Evolutionary conservation across 1,140 invertebrate species (phyloP).

Genomic region (Druon quercuslanigerum): DNA sequence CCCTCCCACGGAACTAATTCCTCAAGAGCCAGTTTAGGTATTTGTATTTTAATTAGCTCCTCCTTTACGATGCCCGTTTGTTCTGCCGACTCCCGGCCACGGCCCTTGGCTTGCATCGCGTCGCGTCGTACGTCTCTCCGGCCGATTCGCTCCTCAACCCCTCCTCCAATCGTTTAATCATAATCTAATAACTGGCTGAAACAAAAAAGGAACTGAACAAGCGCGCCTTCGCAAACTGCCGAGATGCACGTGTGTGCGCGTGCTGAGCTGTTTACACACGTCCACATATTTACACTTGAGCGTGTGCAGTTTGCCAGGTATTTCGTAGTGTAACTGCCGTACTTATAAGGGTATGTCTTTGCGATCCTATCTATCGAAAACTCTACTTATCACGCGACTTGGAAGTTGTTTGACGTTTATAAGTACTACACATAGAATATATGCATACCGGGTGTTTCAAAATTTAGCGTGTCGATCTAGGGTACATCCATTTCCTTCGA

Average conservation of each 20-base stretch:
- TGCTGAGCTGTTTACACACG: constrained; percentile 42
- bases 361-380: constrained; percentile 63
- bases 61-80: constrained; percentile 67
- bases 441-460: not conserved
- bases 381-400: constrained; percentile 55
- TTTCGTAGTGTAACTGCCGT: constrained; percentile 46
- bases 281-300: not conserved
- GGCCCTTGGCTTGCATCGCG: constrained; percentile 36
- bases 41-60: constrained; percentile 73
- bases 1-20: constrained; percentile 61
- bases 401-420: constrained; percentile 43
- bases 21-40: constrained; percentile 65
- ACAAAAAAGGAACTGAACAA: constrained; percentile 73
- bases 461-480: not conserved
- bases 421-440: not conserved
- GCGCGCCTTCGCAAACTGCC: constrained; percentile 50
- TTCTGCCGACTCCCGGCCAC: constrained; percentile 52
- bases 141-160: constrained; percentile 41
- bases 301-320: not conserved
- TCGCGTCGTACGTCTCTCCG: constrained; percentile 40
- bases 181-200: constrained; percentile 75
- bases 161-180: constrained; percentile 72
- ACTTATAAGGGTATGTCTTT: constrained; percentile 61
- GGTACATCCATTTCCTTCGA: not conserved
- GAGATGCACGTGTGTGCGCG: constrained; percentile 30